phyloP scores from a whole-genome alignment of 2,888 invertebrate genomes.

The Pogonocherus hispidulus region DNA sequence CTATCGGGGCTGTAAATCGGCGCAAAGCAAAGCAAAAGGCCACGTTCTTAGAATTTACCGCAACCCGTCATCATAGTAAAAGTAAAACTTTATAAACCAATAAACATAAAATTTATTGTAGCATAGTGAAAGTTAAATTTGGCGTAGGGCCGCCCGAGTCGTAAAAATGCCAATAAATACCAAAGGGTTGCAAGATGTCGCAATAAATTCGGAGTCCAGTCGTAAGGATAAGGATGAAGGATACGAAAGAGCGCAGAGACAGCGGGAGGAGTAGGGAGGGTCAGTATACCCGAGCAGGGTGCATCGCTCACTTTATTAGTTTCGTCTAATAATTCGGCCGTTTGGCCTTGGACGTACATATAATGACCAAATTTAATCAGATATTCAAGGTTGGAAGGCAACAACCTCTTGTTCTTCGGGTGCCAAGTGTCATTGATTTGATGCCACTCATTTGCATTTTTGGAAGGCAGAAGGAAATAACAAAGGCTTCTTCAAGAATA shows the following conservation, averaged over 20 bases:
- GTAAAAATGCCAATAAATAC: slow-evolving; percentile 15
- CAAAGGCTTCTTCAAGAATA: slow-evolving; percentile 46
- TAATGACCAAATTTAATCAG: slow-evolving; percentile 50
- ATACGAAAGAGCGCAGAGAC: slow-evolving; percentile 19
- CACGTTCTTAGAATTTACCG: slow-evolving; percentile 11
- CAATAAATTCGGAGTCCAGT: slow-evolving; percentile 36
- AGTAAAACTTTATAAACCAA: slow-evolving; percentile 18
- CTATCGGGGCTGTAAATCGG: no score
- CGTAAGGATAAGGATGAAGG: no score
- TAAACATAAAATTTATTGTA: slow-evolving; percentile 25
- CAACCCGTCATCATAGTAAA: slow-evolving; percentile 19
- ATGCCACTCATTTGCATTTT: slow-evolving; percentile 37
- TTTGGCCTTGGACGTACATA: slow-evolving; percentile 38
- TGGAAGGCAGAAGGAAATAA: slow-evolving; percentile 33
- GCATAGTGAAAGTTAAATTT: slow-evolving; percentile 20
- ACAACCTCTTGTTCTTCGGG: slow-evolving; percentile 43
- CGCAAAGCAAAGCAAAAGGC: no score
- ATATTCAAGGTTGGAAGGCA: slow-evolving; percentile 52
- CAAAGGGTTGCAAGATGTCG: slow-evolving; percentile 28
- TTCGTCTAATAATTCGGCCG: slow-evolving; percentile 39
- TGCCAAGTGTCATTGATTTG: slow-evolving; percentile 40
- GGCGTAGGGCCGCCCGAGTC: neutral
- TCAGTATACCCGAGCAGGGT: slow-evolving; percentile 52
- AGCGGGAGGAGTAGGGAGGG: slow-evolving; percentile 41
- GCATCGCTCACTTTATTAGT: slow-evolving; percentile 41